Evolutionary conservation across 1,140 invertebrate species (phyloP), one percentile per base, ranked within the genome.

Genomic region (Aphaenogaster ashmeadi): DNA sequence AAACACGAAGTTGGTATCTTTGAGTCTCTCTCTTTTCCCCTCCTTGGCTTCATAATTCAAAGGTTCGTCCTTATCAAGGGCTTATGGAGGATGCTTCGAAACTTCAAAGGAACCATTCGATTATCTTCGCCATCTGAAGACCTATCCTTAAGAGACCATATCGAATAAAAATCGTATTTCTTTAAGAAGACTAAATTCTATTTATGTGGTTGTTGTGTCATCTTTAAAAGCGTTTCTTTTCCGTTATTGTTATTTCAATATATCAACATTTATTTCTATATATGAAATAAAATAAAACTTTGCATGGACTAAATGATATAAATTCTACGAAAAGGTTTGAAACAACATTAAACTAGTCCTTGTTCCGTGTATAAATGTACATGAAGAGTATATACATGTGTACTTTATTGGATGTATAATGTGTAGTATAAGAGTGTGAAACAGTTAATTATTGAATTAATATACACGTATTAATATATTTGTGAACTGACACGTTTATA

Each of bases 1-100:
- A 84, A 84, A 89, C 27, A 83, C 71, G 18, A 52, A 81, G 36
- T 87, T 58, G 60, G 44, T 54, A 79, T 77, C 77, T 75, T 69
- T 41, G 78, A 81, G 78, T 27, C 64, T 33, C n/a, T 38, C 64
- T 36, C 75, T 62, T 18, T 21, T 7, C 1, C 56, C 2, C 8
- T 21, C 27, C 18, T 3, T 47, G 1, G 33, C 36, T 54, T 71
- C 64, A 81, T 81, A 69, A 81, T 81, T 81, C 78, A 81, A 81
- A 81, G 62, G 33, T 52, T 38, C 13, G 36, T 38, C 36, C 36
- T 81, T 54, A 81, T 81, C 36, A 81, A 71, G 78, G 36, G 15
- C 21, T 60, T 66, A 79, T 79, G 77, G 18, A 79, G 47, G 47
- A 81, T 3, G 44, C 47, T 54, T 71, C 50, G 36, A 54, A 80